Evolutionary conservation across 2,797 vertebrate genomes (phyloP).

Genomic region (Ptychadena robeensis): DNA sequence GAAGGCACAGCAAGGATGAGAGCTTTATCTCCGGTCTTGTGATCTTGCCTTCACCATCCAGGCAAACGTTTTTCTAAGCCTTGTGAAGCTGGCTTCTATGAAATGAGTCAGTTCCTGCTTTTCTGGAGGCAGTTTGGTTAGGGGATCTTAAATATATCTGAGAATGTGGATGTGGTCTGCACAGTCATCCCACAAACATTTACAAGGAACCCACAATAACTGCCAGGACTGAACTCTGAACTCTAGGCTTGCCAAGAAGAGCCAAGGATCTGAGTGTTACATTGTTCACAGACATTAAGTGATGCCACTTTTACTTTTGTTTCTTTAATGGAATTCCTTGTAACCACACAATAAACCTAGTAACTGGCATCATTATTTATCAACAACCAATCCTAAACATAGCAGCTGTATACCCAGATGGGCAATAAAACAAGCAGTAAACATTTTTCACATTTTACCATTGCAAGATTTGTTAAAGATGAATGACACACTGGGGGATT

Average conservation of each 20-base stretch:
- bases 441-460: not conserved
- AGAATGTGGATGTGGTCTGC: slow-evolving; percentile 96
- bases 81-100: slow-evolving; percentile 76
- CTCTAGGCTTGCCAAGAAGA: slow-evolving; percentile 76
- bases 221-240: slow-evolving; percentile 83
- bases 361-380: not conserved
- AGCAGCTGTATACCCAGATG: not conserved
- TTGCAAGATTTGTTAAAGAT: too few relatives aligned
- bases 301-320: slow-evolving; percentile 2
- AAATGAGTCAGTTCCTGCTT: slow-evolving; percentile 93
- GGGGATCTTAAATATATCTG: slow-evolving; percentile 86
- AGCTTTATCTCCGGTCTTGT: slow-evolving; percentile 7
- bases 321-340: not conserved
- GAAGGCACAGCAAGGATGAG: not conserved
- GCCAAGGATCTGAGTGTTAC: slow-evolving; percentile 31
- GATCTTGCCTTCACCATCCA: slow-evolving; percentile 15
- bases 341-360: not conserved
- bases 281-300: slow-evolving; percentile 32
- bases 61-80: slow-evolving; percentile 68
- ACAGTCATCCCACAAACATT: slow-evolving; percentile 96
- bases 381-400: not conserved
- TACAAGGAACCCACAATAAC: slow-evolving; percentile 98
- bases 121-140: slow-evolving; percentile 82
- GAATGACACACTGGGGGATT: not conserved
- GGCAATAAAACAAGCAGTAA: not conserved